Conservation (phyloP, 2,888 invertebrate species). For the Cantharis flavilabris region DNA sequence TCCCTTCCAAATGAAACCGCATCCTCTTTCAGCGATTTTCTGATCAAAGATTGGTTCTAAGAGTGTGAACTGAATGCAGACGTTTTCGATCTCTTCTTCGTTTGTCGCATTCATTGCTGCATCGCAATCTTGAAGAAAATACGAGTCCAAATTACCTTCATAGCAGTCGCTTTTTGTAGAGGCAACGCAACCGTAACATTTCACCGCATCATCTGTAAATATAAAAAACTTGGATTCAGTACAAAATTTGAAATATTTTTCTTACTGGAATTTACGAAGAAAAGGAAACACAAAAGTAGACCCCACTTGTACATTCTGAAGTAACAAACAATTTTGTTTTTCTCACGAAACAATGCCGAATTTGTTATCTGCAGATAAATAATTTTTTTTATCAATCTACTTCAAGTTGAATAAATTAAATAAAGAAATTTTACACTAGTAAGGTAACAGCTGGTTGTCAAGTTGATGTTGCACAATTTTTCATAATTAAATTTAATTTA, state of each 20-base stretch:
- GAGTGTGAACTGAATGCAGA: not conserved
- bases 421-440: too few relatives aligned
- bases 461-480: too few relatives aligned
- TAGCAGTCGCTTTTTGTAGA: conserved; percentile 16
- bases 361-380: not conserved
- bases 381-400: not conserved
- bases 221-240: not conserved
- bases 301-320: not conserved
- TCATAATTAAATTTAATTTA: too few relatives aligned
- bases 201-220: not conserved
- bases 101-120: not conserved
- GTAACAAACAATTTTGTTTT: not conserved
- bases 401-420: not conserved
- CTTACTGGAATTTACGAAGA: not conserved
- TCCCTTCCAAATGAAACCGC: conserved; percentile 20
- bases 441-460: too few relatives aligned
- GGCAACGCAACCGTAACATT: conserved; percentile 6
- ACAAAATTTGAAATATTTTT: not conserved
- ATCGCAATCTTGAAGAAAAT: not conserved
- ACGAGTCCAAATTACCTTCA: not conserved
- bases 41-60: not conserved
- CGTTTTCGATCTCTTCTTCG: not conserved
- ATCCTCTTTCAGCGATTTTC: conserved; percentile 9
- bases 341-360: not conserved
- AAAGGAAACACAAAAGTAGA: not conserved